Base-by-base conservation (phyloP, 1,140 invertebrate genomes). In the Drosophila pachea region DNA sequence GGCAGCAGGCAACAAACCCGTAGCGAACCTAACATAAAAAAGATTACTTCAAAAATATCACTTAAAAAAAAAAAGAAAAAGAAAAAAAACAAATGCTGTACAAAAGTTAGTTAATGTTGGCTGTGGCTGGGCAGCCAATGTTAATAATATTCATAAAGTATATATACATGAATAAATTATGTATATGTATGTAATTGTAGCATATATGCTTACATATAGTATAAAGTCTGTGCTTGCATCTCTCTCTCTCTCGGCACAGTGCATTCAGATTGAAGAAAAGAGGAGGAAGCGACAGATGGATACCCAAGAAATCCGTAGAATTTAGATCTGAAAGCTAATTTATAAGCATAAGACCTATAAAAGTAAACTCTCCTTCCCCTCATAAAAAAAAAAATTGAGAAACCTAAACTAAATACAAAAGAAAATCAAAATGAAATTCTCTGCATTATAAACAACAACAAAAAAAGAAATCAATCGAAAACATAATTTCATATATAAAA, bases 1-100 rank as follows among this genome's bases (percentile, higher is more conserved):
- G 68, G 76, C 76, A 79, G 64, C 76, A 70, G 42, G 64, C 60
- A 74, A 68, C 50, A 63, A 69, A 43, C 6, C 65, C 71, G 79
- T 84, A 84, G 79, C 78, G 76, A 54, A 78, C 69, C 69, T 75
- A 65, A 78, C 55, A 68, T 43, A 43, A 43, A 74, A 82, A 74
- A 53, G 72, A 71, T 84, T 76, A 83, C 56, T 84, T 84, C 62
- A n/a, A 78, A 74, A 73, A 84, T 84, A 84, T 84, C 79, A 78
- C 69, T 73, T 69, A 68, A 69, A 62, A 43, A 68, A 65, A 49
- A 36, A 58, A 49, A 70, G 48, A 65, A 16, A 63, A 45, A 49
- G 43, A 56, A 40, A 55, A n/a, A n/a, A n/a, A 47, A 53, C 38
- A 31, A 69, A 82, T 68, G 66, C 79, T 84, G 79, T 84, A 84